Percentiles rank a stretch among this genome's conserved stretches.
Conservation (phyloP, 2,113 vertebrate species). For the Aldabrachelys gigantea region DNA sequence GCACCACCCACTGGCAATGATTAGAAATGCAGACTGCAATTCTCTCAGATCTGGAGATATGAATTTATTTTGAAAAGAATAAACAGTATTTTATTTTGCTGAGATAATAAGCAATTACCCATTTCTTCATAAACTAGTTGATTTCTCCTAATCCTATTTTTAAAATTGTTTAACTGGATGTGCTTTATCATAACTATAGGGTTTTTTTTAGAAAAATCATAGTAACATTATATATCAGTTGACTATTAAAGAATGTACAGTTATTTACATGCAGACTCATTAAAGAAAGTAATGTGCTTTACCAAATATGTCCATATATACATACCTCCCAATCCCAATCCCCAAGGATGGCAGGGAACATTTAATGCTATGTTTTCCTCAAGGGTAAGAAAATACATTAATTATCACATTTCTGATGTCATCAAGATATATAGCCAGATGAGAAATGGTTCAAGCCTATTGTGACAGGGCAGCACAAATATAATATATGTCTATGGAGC, state of each 20-base stretch:
- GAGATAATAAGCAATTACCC: neutral
- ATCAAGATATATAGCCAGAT: neutral
- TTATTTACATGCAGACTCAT: neutral
- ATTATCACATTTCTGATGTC: neutral
- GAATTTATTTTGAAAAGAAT: neutral
- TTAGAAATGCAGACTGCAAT: constrained; percentile 67
- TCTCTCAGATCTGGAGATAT: neutral
- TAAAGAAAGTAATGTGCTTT: neutral
- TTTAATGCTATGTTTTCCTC: neutral
- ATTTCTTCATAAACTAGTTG: neutral
- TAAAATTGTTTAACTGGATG: neutral
- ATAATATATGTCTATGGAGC: neutral
- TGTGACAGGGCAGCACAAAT: neutral
- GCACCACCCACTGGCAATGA: constrained; percentile 80
- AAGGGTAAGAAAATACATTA: neutral
- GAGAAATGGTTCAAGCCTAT: neutral
- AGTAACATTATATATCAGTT: neutral
- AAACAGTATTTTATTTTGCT: neutral
- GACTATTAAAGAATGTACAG: neutral
- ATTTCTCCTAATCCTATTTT: neutral
- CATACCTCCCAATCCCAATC: neutral
- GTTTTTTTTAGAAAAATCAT: neutral
- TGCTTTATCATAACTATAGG: neutral
- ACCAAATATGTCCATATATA: neutral
- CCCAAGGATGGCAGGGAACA: neutral